Percentiles rank a stretch among this genome's conserved stretches.
phyloP scores from a whole-genome alignment of 2,888 invertebrate genomes.

The Papilio protenor region DNA sequence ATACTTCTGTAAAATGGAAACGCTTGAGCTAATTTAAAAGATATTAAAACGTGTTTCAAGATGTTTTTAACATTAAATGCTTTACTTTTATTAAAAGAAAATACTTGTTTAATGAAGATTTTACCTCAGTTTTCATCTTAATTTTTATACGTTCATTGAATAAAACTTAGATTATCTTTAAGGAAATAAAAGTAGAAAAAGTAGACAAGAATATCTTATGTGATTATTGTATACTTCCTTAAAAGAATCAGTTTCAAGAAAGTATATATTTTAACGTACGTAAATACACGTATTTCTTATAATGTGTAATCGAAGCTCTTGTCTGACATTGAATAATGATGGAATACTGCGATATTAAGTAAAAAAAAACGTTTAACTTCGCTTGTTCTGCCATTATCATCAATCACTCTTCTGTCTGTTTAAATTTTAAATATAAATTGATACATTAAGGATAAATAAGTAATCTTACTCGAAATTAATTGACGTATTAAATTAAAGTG shows the following conservation, averaged over 20 bases:
- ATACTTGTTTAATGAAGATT: neutral
- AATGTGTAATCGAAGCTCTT: constrained; percentile 1
- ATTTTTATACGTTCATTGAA: no score
- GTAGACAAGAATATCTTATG: no score
- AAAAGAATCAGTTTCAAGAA: neutral
- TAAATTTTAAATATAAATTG: constrained; percentile 13
- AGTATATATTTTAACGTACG: neutral
- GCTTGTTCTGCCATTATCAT: constrained; percentile 27
- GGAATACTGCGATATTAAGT: constrained; percentile 18
- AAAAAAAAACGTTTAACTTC: constrained; percentile 29
- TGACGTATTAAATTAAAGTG: neutral
- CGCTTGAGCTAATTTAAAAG: constrained; percentile 12
- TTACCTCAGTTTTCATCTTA: neutral
- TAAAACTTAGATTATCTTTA: no score
- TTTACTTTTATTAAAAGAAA: neutral
- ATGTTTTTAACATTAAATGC: neutral
- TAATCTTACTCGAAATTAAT: no score
- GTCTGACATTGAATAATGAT: constrained; percentile 28
- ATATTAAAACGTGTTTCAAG: constrained; percentile 9
- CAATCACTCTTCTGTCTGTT: constrained; percentile 16
- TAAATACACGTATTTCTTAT: constrained; percentile 6
- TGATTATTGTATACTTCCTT: neutral
- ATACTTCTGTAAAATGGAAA: constrained; percentile 11
- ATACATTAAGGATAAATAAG: neutral
- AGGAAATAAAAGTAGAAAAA: no score